Percentiles rank a stretch among this genome's conserved stretches.
Evolutionary conservation across 2,888 invertebrate species (phyloP).

Genomic region (Hypomecis punctinalis): DNA sequence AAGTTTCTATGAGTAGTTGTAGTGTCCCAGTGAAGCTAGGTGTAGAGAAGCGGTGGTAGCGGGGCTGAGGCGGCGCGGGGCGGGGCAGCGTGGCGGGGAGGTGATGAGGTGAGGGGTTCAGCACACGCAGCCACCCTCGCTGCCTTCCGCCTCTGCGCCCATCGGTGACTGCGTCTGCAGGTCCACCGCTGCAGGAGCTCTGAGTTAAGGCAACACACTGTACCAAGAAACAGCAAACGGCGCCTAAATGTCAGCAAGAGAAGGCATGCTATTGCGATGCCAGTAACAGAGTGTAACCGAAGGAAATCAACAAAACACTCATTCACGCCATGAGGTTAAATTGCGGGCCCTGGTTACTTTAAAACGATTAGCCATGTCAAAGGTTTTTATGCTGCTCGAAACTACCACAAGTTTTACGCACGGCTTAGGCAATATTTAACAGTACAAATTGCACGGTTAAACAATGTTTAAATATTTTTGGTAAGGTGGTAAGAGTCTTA

Average conservation of each 20-base stretch:
- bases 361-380: too few relatives aligned
- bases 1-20: background rate
- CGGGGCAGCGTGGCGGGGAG: constrained; percentile 38
- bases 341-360: too few relatives aligned
- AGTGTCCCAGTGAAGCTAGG: constrained; percentile 41
- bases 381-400: too few relatives aligned
- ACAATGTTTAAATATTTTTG: too few relatives aligned
- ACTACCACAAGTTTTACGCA: too few relatives aligned
- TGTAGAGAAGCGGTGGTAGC: constrained; percentile 20
- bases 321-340: too few relatives aligned
- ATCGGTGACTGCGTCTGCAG: constrained; percentile 92
- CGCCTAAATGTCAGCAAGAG: background rate
- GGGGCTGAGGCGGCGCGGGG: constrained; percentile 48
- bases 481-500: too few relatives aligned
- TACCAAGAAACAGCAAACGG: constrained; percentile 18
- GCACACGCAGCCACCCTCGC: constrained; percentile 94
- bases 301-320: too few relatives aligned
- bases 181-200: constrained; percentile 88
- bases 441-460: too few relatives aligned
- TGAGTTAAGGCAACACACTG: constrained; percentile 60
- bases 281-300: too few relatives aligned
- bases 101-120: constrained; percentile 76
- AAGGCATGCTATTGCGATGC: too few relatives aligned
- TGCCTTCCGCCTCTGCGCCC: constrained; percentile 91
- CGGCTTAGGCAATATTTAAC: too few relatives aligned